Evolutionary conservation across 2,113 vertebrate genomes (phyloP).

Genomic region (Ailuropoda melanoleuca): DNA sequence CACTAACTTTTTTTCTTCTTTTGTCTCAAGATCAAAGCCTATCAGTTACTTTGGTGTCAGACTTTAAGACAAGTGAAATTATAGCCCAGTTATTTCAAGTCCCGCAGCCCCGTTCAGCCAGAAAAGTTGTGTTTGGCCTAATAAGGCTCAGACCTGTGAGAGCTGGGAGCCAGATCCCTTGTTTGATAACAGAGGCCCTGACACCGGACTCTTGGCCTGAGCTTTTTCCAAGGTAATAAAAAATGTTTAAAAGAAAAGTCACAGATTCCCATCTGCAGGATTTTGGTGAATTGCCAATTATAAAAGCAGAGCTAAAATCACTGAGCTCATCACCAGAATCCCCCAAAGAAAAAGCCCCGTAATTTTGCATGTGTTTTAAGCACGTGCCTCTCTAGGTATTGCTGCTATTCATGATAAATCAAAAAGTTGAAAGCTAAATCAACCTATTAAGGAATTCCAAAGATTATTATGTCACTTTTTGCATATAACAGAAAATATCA

Average conservation of each 20-base stretch:
- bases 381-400: background rate
- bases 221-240: background rate
- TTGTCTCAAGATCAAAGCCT: background rate
- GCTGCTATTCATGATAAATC: background rate
- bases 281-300: background rate
- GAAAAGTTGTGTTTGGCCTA: background rate
- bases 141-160: background rate
- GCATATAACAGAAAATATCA: background rate
- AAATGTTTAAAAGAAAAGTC: background rate
- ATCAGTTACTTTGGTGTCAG: background rate
- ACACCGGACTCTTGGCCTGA: background rate
- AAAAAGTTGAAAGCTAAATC: constrained; percentile 15
- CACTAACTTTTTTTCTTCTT: background rate
- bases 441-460: background rate
- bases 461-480: background rate
- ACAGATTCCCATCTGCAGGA: background rate
- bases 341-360: background rate
- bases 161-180: background rate
- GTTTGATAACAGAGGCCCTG: background rate
- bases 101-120: background rate
- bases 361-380: background rate
- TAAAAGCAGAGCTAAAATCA: constrained; percentile 24
- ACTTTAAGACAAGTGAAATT: background rate
- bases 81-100: background rate
- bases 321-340: background rate